Evolutionary conservation across 2,797 vertebrate genomes (phyloP).

Genomic region (Chelmon rostratus): DNA sequence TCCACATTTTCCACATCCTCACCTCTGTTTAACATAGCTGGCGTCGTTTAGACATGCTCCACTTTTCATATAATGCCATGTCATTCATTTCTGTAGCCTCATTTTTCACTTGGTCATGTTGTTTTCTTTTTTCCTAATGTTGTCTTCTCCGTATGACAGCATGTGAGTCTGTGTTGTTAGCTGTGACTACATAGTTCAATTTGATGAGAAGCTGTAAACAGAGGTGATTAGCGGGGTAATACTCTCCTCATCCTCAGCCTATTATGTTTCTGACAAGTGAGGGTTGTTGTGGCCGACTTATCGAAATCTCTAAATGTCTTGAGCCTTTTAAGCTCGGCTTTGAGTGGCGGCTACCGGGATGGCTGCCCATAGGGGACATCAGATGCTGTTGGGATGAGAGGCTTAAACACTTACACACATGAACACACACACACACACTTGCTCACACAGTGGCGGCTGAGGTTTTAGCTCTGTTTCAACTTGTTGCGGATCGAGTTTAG

Average conservation of each 20-base stretch:
- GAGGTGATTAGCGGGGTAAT: constrained; percentile 19
- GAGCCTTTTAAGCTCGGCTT: constrained; percentile 55
- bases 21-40: constrained; percentile 7
- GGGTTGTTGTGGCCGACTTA: constrained; percentile 61
- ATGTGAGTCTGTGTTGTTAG: not conserved
- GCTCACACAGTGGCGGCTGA: constrained; percentile 42
- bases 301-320: constrained; percentile 53
- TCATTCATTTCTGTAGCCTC: constrained; percentile 16
- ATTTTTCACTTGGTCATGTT: not conserved
- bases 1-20: constrained; percentile 17
- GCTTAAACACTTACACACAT: constrained; percentile 40
- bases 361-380: constrained; percentile 72
- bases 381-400: constrained; percentile 46
- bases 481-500: constrained; percentile 69
- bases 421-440: constrained; percentile 32
- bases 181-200: not conserved
- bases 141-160: not conserved
- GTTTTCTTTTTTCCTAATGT: not conserved
- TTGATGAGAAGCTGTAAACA: constrained; percentile 32
- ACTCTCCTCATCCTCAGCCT: constrained; percentile 16
- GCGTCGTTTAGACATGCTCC: constrained; percentile 15
- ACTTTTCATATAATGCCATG: constrained; percentile 5
- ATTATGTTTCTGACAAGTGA: constrained; percentile 64
- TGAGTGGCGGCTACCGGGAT: constrained; percentile 74
- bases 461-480: constrained; percentile 77